These are phyloP conservation scores for Pyrrhia umbra DNA, from an alignment of 2,888 invertebrate species.

Conservation along the genomic window DNA sequence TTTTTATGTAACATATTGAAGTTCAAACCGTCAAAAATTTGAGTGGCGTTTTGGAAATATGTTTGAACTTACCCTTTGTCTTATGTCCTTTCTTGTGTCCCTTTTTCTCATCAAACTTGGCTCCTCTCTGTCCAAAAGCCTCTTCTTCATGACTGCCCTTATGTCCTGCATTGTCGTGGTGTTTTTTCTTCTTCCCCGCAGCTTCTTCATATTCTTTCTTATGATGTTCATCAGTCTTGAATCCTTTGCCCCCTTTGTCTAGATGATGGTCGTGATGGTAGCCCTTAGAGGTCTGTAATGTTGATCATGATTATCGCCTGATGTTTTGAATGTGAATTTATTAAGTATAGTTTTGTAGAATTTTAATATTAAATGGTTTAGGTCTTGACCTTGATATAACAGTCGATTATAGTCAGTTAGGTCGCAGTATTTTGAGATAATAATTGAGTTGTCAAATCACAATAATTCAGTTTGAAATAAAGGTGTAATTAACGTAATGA, in stretches of 20 bases:
- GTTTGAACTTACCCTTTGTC: conserved; percentile 89
- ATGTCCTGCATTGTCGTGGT: conserved; percentile 91
- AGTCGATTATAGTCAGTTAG: no score
- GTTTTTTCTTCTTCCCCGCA: conserved; percentile 91
- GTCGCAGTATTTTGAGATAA: no score
- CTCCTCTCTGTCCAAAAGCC: conserved; percentile 92
- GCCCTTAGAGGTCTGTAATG: conserved; percentile 87
- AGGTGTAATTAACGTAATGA: no score
- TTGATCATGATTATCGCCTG: no score
- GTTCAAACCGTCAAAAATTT: no score
- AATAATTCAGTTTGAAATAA: no score
- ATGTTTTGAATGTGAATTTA: no score
- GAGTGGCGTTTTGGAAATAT: neutral
- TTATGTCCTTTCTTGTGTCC: conserved; percentile 95
- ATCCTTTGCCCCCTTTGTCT: conserved; percentile 90
- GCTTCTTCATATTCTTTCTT: conserved; percentile 91
- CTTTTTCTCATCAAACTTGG: conserved; percentile 93
- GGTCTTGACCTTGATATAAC: no score
- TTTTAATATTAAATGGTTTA: no score
- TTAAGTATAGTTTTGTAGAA: no score
- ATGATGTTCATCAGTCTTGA: conserved; percentile 90
- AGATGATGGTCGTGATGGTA: conserved; percentile 90
- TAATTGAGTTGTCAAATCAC: no score
- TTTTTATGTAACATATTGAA: no score
- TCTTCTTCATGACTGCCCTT: conserved; percentile 92